These are phyloP conservation scores for Ormyrus pomaceus DNA, from an alignment of 2,888 invertebrate genomes.

Conservation along the genomic window DNA sequence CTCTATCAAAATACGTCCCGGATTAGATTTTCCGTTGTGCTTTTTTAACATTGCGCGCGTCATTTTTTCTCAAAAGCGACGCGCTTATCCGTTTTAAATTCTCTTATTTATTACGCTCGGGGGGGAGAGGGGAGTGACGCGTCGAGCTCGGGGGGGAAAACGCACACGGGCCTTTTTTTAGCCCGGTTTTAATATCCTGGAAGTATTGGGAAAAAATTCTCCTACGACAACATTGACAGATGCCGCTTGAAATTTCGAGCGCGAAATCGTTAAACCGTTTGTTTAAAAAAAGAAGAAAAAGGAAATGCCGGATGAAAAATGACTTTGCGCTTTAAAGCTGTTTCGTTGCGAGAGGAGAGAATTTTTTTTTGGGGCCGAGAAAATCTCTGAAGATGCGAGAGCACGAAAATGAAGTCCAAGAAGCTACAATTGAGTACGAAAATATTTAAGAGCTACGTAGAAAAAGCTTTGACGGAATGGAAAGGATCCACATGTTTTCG, in stretches of 20 bases:
- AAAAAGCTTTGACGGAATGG: conserved; percentile 3
- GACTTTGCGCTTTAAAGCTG: not conserved
- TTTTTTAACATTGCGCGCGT: conserved; percentile 18
- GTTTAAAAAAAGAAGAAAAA: not conserved
- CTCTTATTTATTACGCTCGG: conserved; percentile 40
- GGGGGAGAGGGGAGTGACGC: not conserved
- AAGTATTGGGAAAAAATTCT: not conserved
- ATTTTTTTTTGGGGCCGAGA: not conserved
- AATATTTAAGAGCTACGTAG: not conserved
- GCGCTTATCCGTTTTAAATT: conserved; percentile 29
- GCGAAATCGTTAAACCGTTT: not conserved
- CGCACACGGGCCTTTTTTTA: conserved; percentile 8
- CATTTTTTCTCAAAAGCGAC: not conserved
- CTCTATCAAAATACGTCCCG: conserved; percentile 28
- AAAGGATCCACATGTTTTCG: conserved; percentile 9
- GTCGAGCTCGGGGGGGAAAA: not conserved
- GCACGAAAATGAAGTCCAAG: not conserved
- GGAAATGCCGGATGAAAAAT: conserved; percentile 10
- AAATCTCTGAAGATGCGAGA: not conserved
- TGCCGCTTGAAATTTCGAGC: conserved; percentile 1
- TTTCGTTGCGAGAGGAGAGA: not conserved
- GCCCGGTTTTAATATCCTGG: not conserved
- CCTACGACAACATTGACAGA: not conserved
- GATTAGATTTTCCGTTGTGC: conserved; percentile 37
- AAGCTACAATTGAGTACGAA: not conserved